A percentile compares a stretch with the other conserved stretches of the same genome.
These are phyloP conservation scores for Microcebus lehilahytsara DNA, from an alignment of 2,113 vertebrate genomes.

Conservation along the genomic window DNA sequence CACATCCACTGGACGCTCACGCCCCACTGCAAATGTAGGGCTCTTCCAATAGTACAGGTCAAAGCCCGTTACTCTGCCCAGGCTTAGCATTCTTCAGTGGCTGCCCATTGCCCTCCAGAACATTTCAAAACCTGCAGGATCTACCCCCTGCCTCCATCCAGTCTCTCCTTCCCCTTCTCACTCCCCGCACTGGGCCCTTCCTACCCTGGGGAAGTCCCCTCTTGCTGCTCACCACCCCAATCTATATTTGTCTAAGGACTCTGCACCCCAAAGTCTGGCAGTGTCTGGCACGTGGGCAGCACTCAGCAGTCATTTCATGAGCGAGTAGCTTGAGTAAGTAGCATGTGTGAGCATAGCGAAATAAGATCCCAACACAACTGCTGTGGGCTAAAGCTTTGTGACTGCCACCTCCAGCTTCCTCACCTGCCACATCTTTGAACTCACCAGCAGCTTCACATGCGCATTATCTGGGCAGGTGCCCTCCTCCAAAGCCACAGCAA, in stretches of 20 bases:
- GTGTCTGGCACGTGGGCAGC: accelerated
- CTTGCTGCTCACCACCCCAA: neutral
- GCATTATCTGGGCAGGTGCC: neutral
- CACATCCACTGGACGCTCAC: accelerated
- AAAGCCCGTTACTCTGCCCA: neutral
- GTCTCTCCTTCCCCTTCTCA: neutral
- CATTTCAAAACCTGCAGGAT: neutral
- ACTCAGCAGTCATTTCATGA: neutral
- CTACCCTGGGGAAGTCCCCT: neutral
- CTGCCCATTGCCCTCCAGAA: neutral
- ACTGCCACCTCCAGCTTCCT: neutral
- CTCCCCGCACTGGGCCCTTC: neutral
- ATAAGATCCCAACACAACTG: neutral
- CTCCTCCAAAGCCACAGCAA: conserved; percentile 11
- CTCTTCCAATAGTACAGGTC: neutral
- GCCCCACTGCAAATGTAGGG: no score
- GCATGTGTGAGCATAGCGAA: neutral
- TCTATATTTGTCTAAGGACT: neutral
- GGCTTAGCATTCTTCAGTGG: neutral
- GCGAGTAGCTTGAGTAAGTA: no score
- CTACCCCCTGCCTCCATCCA: no score
- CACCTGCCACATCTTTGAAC: neutral
- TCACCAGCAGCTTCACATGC: neutral
- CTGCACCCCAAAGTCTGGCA: neutral
- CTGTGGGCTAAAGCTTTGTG: neutral